Conservation (phyloP, 1,140 invertebrate genomes). For the Cephus cinctus region DNA sequence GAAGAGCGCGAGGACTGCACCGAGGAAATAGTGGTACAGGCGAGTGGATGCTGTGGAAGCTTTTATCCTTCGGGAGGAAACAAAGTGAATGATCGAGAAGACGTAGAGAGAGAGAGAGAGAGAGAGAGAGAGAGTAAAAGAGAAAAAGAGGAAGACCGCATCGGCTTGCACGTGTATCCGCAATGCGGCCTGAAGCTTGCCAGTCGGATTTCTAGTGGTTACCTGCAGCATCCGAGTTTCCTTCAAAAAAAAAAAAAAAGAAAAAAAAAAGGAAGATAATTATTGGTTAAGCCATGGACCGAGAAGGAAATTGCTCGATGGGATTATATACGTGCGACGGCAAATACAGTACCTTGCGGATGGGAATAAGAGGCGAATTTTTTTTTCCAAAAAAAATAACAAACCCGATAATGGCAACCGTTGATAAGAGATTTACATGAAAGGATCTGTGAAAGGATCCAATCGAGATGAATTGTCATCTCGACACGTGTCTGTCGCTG, state of each 20-base stretch:
- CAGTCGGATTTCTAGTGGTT: constrained; percentile 16
- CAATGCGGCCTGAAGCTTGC: constrained; percentile 39
- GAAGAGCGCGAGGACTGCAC: too few relatives aligned
- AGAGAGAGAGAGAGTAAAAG: constrained; percentile 23
- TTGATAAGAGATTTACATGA: too few relatives aligned
- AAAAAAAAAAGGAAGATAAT: constrained; percentile 30
- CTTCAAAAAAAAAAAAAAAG: too few relatives aligned
- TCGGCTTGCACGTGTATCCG: constrained; percentile 33
- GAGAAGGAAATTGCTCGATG: background rate
- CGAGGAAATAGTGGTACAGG: too few relatives aligned
- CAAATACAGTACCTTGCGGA: background rate
- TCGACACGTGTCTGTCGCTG: too few relatives aligned
- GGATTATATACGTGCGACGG: too few relatives aligned
- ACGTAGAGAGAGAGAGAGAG: constrained; percentile 2
- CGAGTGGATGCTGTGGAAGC: too few relatives aligned
- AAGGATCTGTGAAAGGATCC: too few relatives aligned
- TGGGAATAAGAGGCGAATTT: background rate
- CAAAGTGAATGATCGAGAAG: background rate
- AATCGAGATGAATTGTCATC: too few relatives aligned
- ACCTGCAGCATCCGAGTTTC: background rate
- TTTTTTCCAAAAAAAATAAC: too few relatives aligned
- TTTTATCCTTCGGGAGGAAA: too few relatives aligned
- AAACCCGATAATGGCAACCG: too few relatives aligned
- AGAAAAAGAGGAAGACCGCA: constrained; percentile 18
- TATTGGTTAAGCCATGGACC: constrained; percentile 27